Base-by-base conservation (phyloP, 1,140 invertebrate genomes). In the Cyrtorhinus lividipennis region DNA sequence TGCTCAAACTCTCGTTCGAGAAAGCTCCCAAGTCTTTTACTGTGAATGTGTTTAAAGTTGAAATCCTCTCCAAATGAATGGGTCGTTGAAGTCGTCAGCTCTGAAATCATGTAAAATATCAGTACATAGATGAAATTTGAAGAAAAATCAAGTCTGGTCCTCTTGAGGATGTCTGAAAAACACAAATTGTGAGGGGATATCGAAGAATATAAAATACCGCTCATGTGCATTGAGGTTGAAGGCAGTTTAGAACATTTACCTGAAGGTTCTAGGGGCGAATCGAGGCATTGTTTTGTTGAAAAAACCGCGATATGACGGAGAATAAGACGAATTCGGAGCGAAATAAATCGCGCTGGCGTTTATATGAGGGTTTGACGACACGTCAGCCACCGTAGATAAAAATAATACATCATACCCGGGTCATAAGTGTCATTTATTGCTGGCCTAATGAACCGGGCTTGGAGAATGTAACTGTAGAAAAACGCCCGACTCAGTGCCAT, bases 391-490 rank as follows among this genome's bases (percentile, higher is more conserved):
- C 0, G 91, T 87, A 0, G 93, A 95, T 20, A 98, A 76, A 96
- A 95, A 70, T 96, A 95, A 72, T 98, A 98, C 90, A 97, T 94
- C 83, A 98, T 91, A 61, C 95, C 94, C 0, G 95, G 94, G 77
- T 97, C 93, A 66, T 93, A 90, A 0, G 89, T 90, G 69, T 93
- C 90, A 72, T 92, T 91, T 20, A 90, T 90, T 15, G 88, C 88
- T 0, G 90, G 90, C 46, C 90, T 75, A 66, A 92, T 92, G 67
- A 92, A 93, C 66, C 88, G 77, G 1, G 90, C 88, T 73, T 98
- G 94, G 0, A 96, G 79, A 53, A 97, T 93, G 68, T 95, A 95
- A 73, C 90, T 94, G 85, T 90, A 97, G 73, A 92, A 98, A 73
- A 95, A 97, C 0, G 92, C 90, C 67, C 94, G 76, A 71, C 86